Evolutionary conservation across 2,888 invertebrate species (phyloP), one percentile per base, ranked within the genome.

Genomic region (Micoletzkya japonica): DNA sequence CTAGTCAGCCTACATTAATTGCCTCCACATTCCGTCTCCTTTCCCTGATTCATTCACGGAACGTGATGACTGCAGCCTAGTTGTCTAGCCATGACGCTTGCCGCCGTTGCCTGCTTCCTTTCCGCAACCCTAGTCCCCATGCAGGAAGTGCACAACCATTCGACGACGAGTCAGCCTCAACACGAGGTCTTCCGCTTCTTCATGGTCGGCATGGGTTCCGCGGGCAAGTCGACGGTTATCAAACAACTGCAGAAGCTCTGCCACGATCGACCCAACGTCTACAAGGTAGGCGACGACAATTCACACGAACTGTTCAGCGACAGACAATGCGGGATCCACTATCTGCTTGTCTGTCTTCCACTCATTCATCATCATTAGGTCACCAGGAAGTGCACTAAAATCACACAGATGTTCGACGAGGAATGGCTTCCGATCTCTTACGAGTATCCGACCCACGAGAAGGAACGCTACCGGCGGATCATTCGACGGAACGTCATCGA

Each of bases 221-320:
- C 81, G 6, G 83, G 83, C n/a, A 83, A 83, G 67, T 81, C 83
- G 50, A 83, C 83, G 3, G 77, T 83, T 2, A 76, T 83, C 54
- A 75, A 81, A 10, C 82, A 83, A 61, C 63, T 83, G 28, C 77
- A 79, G 59, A 74, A 77, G 56, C 72, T 83, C 3, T 82, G 81
- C 66, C 75, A 76, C 71, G 76, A 76, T 50, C 73, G 74, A 63
- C 77, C 78, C 10, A 74, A 73, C 37, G 76, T 76, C 24, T 82
- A 82, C 74, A 78, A 81, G 71, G 75, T 80, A 36, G 30, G 39
- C 50, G n/a, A n/a, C 6, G 49, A 10, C 28, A 10, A 7, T 14
- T 2, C 4, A 10, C 7, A 10, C 24, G 7, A 4, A 26, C 37
- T 26, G 37, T 37, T 14, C 37, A 1, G 2, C 20, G 30, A 24